phyloP scores from a whole-genome alignment of 2,113 vertebrate species.

The Chaetura pelagica region DNA sequence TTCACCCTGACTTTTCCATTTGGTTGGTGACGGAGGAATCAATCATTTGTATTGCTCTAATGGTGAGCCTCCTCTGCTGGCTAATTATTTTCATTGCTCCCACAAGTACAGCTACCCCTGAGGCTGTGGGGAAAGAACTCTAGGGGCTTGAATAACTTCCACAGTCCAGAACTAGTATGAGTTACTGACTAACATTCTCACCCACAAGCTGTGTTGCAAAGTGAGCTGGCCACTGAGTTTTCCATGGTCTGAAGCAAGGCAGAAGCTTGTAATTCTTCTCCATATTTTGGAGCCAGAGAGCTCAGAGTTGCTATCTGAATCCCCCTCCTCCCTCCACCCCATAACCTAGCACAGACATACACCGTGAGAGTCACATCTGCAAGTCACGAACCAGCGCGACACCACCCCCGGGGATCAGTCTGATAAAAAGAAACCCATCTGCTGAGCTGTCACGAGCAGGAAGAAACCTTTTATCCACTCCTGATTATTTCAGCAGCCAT shows the following conservation, averaged over 20 bases:
- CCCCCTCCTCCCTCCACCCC: no score
- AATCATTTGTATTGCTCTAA: constrained; percentile 13
- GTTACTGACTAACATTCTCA: not conserved
- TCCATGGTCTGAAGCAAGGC: not conserved
- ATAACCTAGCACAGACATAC: not conserved
- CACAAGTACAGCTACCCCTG: constrained; percentile 3
- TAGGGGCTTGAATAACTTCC: constrained; percentile 18
- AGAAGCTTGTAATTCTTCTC: not conserved
- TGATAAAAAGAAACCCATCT: not conserved
- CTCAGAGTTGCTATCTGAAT: not conserved
- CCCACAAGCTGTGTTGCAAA: not conserved
- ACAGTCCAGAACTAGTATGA: not conserved
- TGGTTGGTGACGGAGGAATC: not conserved
- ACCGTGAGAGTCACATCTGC: not conserved
- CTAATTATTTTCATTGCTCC: not conserved
- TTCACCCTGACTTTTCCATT: not conserved
- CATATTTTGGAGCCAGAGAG: not conserved
- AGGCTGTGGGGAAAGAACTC: not conserved
- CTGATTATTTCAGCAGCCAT: not conserved
- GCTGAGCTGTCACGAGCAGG: not conserved
- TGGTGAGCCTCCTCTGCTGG: not conserved
- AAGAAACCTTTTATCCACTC: not conserved
- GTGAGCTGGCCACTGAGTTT: not conserved
- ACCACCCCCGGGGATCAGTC: not conserved
- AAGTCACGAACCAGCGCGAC: not conserved